Conservation (phyloP, 2,113 vertebrate species). For the Xyrauchen texanus region DNA sequence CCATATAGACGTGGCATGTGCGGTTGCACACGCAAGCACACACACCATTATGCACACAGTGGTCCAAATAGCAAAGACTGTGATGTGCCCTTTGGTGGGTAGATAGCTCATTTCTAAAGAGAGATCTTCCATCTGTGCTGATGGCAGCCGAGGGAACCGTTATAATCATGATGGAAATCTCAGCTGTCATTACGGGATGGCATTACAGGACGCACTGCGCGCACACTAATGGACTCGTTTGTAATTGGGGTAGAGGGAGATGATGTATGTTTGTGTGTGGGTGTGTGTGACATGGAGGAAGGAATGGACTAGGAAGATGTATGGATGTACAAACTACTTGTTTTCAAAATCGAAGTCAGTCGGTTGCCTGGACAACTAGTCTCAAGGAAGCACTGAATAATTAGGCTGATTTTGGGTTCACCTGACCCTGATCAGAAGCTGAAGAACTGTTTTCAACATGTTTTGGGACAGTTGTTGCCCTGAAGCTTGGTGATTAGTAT, state of each 20-base stretch:
- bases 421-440: too few relatives aligned
- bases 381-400: too few relatives aligned
- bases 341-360: too few relatives aligned
- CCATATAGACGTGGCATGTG: constrained; percentile 14
- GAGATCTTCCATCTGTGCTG: constrained; percentile 99
- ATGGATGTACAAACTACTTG: too few relatives aligned
- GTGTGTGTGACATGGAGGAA: constrained; percentile 81
- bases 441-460: too few relatives aligned
- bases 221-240: constrained; percentile 99
- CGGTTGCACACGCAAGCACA: constrained; percentile 46
- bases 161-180: constrained; percentile 99
- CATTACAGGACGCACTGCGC: constrained; percentile 94
- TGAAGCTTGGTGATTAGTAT: constrained; percentile 29
- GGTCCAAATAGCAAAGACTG: constrained; percentile 93
- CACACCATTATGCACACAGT: constrained; percentile 59
- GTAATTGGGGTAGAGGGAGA: constrained; percentile 98
- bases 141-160: constrained; percentile 97
- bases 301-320: constrained; percentile 4
- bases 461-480: constrained; percentile 30
- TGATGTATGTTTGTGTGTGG: constrained; percentile 81
- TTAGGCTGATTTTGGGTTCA: too few relatives aligned
- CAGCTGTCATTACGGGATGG: constrained; percentile 98
- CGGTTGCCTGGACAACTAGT: too few relatives aligned
- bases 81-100: constrained; percentile 95
- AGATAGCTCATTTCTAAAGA: constrained; percentile 99